Percentiles rank a stretch among this genome's conserved stretches.
These are phyloP conservation scores for Gadopsis bispinosus DNA, from an alignment of 2,797 vertebrate genomes.

Conservation along the genomic window DNA sequence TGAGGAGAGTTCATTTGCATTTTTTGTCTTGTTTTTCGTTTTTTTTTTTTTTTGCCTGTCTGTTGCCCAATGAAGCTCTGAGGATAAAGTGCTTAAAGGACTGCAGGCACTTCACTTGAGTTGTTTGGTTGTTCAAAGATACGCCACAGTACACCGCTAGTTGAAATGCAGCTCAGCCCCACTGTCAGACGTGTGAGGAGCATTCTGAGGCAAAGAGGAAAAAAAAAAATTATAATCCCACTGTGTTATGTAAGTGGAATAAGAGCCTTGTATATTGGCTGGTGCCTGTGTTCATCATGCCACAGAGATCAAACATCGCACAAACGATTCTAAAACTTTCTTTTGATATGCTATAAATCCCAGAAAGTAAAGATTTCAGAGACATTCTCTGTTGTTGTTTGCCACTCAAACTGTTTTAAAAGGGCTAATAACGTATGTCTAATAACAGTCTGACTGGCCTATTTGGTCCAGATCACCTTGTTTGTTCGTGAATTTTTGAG, in stretches of 20 bases:
- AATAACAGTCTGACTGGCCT: background rate
- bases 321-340: conserved; percentile 48
- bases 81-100: conserved; percentile 86
- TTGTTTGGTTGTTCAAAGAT: conserved; percentile 84
- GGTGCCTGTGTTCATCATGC: conserved; percentile 55
- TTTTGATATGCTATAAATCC: conserved; percentile 43
- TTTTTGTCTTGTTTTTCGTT: conserved; percentile 72
- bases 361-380: conserved; percentile 12
- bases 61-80: conserved; percentile 84
- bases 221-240: conserved; percentile 64
- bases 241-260: conserved; percentile 77
- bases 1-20: conserved; percentile 80
- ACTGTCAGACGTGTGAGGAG: conserved; percentile 73
- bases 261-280: conserved; percentile 51
- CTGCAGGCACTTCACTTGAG: conserved; percentile 83
- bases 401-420: background rate
- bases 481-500: background rate
- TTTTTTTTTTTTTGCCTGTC: conserved; percentile 64
- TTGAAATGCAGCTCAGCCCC: conserved; percentile 82
- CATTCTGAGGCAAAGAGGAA: conserved; percentile 62
- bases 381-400: conserved; percentile 20
- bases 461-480: background rate
- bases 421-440: background rate
- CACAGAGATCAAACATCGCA: conserved; percentile 57
- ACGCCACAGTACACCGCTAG: conserved; percentile 78